Evolutionary conservation across 2,797 vertebrate species (phyloP), one percentile per base, ranked within the genome.

Genomic region (Tachyglossus aculeatus): DNA sequence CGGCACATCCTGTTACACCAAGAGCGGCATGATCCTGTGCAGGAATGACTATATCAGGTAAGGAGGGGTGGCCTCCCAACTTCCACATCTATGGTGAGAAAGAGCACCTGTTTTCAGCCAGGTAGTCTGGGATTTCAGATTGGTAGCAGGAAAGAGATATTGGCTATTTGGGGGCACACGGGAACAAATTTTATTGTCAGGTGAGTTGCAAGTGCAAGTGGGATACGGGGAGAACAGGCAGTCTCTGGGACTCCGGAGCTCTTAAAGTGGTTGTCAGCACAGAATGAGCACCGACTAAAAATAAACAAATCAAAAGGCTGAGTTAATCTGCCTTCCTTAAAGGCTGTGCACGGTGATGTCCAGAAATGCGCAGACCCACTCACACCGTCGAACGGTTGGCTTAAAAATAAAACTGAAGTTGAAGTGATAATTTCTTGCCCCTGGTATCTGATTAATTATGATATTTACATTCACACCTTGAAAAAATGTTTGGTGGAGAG

Each of bases 31-130:
- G 98, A 99, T 99, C 89, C 96, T 99, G 75, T 99, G 98, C 90
- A 96, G 98, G 94, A 99, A 98, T 67, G 98, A 99, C 94, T 99
- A 99, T 88, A 98, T 99, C 95, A 99, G 97, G 98, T 99, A 90
- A 94, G 95, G 63, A 40, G 43, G 66, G 22, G 11, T 64, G 59
- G 51, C 52, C 44, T 64, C 62, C 72, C 5, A 19, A 39, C 45
- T 31, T 48, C 2, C 22, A 71, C 57, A 44, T 29, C 32, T 41
- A n/a, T n/a, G 67, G 36, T 21, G 2, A 47, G 71, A 24, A 9
- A n/a, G n/a, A n/a, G n/a, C n/a, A n/a, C n/a, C n/a, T n/a, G n/a
- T n/a, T n/a, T n/a, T n/a, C n/a, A n/a, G n/a, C n/a, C n/a, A n/a
- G n/a, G n/a, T n/a, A n/a, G n/a, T n/a, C n/a, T n/a, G n/a, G n/a